Percentiles rank a stretch among this genome's conserved stretches.
phyloP scores from a whole-genome alignment of 2,113 vertebrate species.

The mouse (Mus musculus) region DNA sequence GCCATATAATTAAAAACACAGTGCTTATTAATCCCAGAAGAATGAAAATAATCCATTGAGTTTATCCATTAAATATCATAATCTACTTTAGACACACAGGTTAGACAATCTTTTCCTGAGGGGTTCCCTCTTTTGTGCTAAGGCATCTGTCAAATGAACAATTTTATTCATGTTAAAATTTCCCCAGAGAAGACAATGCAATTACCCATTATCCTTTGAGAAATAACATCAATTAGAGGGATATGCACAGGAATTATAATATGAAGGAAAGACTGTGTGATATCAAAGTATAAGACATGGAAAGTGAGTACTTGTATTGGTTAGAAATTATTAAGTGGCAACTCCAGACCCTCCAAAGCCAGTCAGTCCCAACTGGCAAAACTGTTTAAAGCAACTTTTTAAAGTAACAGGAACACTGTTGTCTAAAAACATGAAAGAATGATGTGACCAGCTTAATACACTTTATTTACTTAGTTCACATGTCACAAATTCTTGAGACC shows the following conservation, averaged over 20 bases:
- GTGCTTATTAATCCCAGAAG: background rate
- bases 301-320: background rate
- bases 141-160: constrained; percentile 47
- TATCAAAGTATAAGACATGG: background rate
- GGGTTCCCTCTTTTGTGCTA: background rate
- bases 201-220: constrained; percentile 56
- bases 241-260: background rate
- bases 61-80: constrained; percentile 8
- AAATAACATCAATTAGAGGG: constrained; percentile 28
- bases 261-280: background rate
- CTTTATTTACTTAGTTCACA: background rate
- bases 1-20: constrained; percentile 33
- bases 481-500: background rate
- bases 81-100: constrained; percentile 2
- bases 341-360: background rate
- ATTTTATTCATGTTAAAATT: constrained; percentile 42
- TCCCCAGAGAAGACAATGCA: background rate
- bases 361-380: background rate
- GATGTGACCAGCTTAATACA: background rate
- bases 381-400: background rate
- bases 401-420: background rate
- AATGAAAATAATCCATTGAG: background rate
- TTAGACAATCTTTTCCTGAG: background rate
- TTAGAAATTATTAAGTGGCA: background rate
- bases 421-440: background rate